Percentiles rank a stretch among this genome's conserved stretches.
Evolutionary conservation across 2,797 vertebrate genomes (phyloP).

Genomic region (Picus viridis): DNA sequence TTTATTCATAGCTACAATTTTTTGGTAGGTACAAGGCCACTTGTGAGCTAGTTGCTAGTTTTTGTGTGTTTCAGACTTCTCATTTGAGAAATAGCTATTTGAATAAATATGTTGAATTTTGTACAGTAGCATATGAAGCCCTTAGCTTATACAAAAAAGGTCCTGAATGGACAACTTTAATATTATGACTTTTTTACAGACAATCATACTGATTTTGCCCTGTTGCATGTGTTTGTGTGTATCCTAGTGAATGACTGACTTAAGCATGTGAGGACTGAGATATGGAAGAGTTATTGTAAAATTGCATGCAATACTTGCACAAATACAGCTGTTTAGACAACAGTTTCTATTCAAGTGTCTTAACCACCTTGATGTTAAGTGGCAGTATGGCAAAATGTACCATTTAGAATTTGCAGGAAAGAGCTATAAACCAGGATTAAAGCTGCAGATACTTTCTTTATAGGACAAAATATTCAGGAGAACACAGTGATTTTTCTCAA

Average conservation of each 20-base stretch:
- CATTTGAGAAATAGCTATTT: neutral
- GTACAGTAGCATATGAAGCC: neutral
- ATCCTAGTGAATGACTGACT: neutral
- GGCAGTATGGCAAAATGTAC: neutral
- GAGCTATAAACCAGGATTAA: neutral
- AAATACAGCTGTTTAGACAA: neutral
- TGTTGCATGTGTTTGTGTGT: neutral
- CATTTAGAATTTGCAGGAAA: neutral
- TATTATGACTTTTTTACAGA: neutral
- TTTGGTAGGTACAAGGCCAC: neutral
- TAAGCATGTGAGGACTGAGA: neutral
- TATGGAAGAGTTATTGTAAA: neutral
- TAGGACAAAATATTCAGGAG: conserved; percentile 21
- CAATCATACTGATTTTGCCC: neutral
- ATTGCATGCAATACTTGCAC: neutral
- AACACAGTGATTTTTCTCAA: conserved; percentile 28
- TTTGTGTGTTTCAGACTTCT: neutral
- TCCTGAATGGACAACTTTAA: neutral
- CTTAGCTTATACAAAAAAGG: neutral
- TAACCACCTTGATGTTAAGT: neutral
- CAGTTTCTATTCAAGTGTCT: neutral
- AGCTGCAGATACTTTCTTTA: neutral
- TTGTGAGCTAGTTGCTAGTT: neutral
- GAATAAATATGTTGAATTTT: neutral
- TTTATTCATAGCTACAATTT: conserved; percentile 30